Percentiles rank a stretch among this genome's conserved stretches.
These are phyloP conservation scores for Aphelocoma coerulescens DNA, from an alignment of 2,113 vertebrate genomes.

Conservation along the genomic window DNA sequence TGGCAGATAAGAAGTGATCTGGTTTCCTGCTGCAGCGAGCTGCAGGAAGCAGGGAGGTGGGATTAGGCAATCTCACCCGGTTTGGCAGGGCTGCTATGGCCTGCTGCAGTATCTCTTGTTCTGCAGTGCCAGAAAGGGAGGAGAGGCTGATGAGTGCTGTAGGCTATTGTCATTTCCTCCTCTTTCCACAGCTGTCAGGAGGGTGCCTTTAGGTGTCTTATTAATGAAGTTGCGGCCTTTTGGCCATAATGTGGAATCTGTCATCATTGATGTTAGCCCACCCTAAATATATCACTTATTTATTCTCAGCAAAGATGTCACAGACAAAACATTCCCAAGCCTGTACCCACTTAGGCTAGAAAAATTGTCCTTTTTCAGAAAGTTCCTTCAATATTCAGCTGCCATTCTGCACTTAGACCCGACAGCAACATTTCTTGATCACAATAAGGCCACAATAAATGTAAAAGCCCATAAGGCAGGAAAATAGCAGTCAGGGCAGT, in stretches of 20 bases:
- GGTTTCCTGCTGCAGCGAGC: background rate
- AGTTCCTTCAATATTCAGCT: background rate
- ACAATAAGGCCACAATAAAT: background rate
- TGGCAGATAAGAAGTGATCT: background rate
- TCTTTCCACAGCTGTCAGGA: background rate
- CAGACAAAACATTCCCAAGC: background rate
- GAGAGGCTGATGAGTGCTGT: constrained; percentile 24
- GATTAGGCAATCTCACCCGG: background rate
- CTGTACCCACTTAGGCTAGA: background rate
- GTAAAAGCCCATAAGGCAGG: background rate
- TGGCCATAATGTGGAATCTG: background rate
- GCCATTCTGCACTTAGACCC: background rate
- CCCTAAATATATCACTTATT: background rate
- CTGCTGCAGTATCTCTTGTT: background rate
- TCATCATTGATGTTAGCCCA: background rate
- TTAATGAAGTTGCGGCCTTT: constrained; percentile 51
- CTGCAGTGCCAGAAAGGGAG: background rate
- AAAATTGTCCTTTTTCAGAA: background rate
- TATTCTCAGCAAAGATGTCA: background rate
- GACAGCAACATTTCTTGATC: background rate
- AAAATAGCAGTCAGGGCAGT: background rate
- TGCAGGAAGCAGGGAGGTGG: background rate
- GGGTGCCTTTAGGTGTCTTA: constrained; percentile 23
- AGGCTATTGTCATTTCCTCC: constrained; percentile 31
- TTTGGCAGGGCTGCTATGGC: background rate